Base-by-base conservation (phyloP, 2,888 invertebrate genomes). In the Drosophila monieri region DNA sequence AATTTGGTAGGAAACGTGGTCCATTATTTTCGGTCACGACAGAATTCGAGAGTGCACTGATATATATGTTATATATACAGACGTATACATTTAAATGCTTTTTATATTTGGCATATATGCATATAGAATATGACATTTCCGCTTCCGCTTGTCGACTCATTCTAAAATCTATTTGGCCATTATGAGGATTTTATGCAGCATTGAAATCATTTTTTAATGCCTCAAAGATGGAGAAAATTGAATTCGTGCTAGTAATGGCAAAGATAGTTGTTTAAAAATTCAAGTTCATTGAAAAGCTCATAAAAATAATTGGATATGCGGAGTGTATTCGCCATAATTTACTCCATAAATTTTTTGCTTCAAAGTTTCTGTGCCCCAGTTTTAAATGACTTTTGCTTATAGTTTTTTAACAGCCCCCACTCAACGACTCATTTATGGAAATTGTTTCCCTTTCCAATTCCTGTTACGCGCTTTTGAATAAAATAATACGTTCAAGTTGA, bases 1-100 rank as follows among this genome's bases (percentile, higher is more conserved):
- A 81, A 88, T 85, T 81, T 81, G 64, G 80, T 85, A 81, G 88
- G 88, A 88, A 83, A 88, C 73, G 84, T 88, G 86, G 84, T 60
- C 64, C 73, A 77, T 83, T 83, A 83, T 88, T 76, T 68, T 59
- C 66, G 77, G 62, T 32, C 79, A 64, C 68, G 76, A 68, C 76
- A 78, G 76, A 56, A 52, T 52, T 57, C 61, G 49, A 78, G 74
- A 85, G 53, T 60, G 41, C 47, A 21, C 37, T 48, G 32, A 49
- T 37, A 61, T 27, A 43, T 32, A 41, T 35, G 12, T 61, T 47
- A 58, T 60, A 32, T 47, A 27, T 55, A 23, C 43, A 23, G 15
- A 48, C 35, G 21, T 21, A 47, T 25, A 46, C 15, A 43, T 41
- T 59, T 41, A 41, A 41, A 41, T 41, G 9, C 27, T 37, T 23